Conservation (phyloP, 2,888 invertebrate genomes). For the Hypolimnas misippus region DNA sequence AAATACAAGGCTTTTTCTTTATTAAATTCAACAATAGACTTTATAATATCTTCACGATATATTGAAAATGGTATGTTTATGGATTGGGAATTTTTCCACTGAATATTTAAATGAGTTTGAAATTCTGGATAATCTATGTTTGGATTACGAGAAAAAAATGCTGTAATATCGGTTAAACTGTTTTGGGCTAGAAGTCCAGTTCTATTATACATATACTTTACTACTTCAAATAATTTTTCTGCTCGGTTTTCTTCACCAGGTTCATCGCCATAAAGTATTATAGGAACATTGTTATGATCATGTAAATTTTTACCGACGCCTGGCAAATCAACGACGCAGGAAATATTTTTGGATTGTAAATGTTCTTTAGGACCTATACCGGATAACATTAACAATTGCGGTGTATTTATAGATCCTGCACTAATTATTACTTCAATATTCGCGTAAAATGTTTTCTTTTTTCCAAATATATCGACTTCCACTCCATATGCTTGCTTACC, state of each 20-base stretch:
- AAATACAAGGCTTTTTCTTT: background rate
- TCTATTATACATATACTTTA: constrained; percentile 78
- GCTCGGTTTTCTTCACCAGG: constrained; percentile 52
- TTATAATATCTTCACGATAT: background rate
- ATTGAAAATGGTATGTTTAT: background rate
- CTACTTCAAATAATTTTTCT: constrained; percentile 54
- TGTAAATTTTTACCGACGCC: no score
- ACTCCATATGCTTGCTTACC: constrained; percentile 66
- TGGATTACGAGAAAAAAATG: constrained; percentile 54
- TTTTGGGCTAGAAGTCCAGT: constrained; percentile 78
- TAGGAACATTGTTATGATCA: constrained; percentile 73
- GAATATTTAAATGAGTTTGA: constrained; percentile 52
- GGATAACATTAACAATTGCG: no score
- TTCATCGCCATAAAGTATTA: constrained; percentile 59
- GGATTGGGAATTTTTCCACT: constrained; percentile 20
- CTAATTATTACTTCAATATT: constrained; percentile 76
- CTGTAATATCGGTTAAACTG: constrained; percentile 81
- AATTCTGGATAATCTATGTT: constrained; percentile 59
- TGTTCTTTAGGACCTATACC: no score
- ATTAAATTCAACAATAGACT: background rate
- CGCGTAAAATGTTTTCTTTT: constrained; percentile 47
- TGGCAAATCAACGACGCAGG: constrained; percentile 63
- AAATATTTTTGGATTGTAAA: constrained; percentile 60
- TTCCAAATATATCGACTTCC: constrained; percentile 54
- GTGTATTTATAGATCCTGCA: no score